phyloP scores from a whole-genome alignment of 2,113 vertebrate genomes.

The Axis porcinus region DNA sequence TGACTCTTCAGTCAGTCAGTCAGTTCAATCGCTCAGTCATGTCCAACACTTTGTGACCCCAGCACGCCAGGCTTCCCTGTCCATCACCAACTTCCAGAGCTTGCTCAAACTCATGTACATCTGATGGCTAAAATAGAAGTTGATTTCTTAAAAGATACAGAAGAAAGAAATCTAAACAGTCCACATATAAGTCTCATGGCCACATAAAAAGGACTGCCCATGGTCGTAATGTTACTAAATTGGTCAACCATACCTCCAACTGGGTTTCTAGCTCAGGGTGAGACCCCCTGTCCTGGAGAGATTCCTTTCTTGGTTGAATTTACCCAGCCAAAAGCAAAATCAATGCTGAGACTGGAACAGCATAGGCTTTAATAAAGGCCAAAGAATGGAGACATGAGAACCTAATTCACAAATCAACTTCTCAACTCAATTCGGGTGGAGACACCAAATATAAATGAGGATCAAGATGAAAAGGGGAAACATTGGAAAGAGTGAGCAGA shows the following conservation, averaged over 20 bases:
- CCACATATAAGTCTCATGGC: background rate
- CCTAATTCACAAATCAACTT: background rate
- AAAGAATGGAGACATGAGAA: background rate
- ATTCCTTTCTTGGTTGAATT: background rate
- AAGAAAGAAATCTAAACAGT: slow-evolving; percentile 12
- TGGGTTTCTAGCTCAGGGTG: background rate
- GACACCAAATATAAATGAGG: background rate
- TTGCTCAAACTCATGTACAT: background rate
- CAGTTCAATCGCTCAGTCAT: background rate
- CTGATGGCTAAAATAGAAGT: background rate
- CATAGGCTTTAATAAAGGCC: background rate
- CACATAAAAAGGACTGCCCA: background rate
- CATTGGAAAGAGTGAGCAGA: background rate
- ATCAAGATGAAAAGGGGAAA: background rate
- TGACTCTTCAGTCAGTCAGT: background rate
- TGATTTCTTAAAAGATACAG: slow-evolving; percentile 13
- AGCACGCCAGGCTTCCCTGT: background rate
- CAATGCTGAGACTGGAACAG: background rate
- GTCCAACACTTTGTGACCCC: background rate
- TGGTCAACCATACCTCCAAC: rapidly evolving
- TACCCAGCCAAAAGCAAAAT: background rate
- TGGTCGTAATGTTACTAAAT: background rate
- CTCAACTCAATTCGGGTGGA: background rate
- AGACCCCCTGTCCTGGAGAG: background rate
- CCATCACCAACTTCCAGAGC: background rate